Evolutionary conservation across 2,113 vertebrate species (phyloP), one percentile per base, ranked within the genome.

Genomic region (Brachypodius melanocephalos): DNA sequence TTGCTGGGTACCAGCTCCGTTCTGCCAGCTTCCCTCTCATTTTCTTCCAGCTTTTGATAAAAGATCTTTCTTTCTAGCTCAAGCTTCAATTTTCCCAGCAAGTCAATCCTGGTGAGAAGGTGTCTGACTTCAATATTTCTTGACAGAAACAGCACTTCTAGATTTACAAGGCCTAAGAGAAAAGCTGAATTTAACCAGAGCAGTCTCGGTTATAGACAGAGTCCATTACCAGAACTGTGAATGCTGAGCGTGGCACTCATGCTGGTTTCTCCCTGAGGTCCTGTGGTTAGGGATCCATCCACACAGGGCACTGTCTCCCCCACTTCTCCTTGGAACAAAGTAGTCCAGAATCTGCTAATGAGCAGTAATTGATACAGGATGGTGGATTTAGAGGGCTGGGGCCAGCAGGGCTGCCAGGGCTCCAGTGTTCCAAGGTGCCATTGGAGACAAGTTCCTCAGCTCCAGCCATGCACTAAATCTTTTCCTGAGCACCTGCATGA

Each of bases 71-170:
- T 77, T 89, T 85, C 45, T 66, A 85, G n/a, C 31, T 79, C 49
- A 65, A 82, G 49, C 34, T 79, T 65, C 62, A 79, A 20, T 63
- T 95, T 95, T 92, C 67, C 54, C 89, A 87, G 84, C 42, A 81
- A 93, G 55, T 48, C 85, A 72, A 65, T 38, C 31, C 36, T 72
- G 66, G 52, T 86, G 69, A 72, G 92, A 80, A 80, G 65, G 87
- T 89, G 84, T 72, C 58, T 95, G 86, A 95, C 89, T 95, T 81
- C 54, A 79, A 11, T 91, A 93, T 95, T 95, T 75, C 86, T 72
- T 88, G 89, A 54, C 49, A 94, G 91, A 88, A 96, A 92, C 42
- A 85, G 42, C 54, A 68, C 26, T 92, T 87, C 32, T 29, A 73
- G n/a, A 26, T 96, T 94, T 94, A 94, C 74, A 85, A 89, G 93